Evolutionary conservation across 2,113 vertebrate genomes (phyloP).

Genomic region (Cricetomys ansorgei): DNA sequence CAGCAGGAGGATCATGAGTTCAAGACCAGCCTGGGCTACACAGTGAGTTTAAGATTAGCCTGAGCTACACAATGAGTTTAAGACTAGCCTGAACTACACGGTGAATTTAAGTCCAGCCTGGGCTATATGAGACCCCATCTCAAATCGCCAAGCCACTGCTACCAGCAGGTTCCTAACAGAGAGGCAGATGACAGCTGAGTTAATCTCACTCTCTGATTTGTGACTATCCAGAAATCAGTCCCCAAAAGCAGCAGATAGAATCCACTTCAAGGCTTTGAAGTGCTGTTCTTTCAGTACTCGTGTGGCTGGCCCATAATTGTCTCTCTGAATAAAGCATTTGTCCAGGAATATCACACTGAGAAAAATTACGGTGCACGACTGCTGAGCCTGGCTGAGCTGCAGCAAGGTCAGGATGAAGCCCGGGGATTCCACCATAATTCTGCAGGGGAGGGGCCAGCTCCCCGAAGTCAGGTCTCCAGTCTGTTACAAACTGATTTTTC

Average conservation of each 20-base stretch:
- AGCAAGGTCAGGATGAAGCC: not conserved
- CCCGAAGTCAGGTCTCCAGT: not conserved
- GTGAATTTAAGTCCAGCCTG: not conserved
- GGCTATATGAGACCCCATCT: not conserved
- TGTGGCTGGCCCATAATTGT: not conserved
- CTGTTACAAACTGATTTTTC: not conserved
- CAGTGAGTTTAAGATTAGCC: not conserved
- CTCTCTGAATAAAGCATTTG: not conserved
- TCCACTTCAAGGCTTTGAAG: not conserved
- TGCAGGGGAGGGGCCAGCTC: too few species aligned
- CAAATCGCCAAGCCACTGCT: not conserved
- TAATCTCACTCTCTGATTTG: not conserved
- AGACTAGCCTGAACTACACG: not conserved
- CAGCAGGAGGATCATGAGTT: not conserved
- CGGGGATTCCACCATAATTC: fast-evolving
- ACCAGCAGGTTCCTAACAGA: not conserved
- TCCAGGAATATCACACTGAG: not conserved
- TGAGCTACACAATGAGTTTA: not conserved
- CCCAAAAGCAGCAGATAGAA: not conserved
- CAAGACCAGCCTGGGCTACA: not conserved
- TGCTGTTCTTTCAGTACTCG: not conserved
- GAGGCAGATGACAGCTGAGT: not conserved
- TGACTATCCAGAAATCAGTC: not conserved
- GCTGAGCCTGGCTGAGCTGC: not conserved
- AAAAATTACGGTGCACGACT: not conserved